These are phyloP conservation scores for Aphis craccivora DNA, from an alignment of 1,140 invertebrate genomes.

Conservation along the genomic window DNA sequence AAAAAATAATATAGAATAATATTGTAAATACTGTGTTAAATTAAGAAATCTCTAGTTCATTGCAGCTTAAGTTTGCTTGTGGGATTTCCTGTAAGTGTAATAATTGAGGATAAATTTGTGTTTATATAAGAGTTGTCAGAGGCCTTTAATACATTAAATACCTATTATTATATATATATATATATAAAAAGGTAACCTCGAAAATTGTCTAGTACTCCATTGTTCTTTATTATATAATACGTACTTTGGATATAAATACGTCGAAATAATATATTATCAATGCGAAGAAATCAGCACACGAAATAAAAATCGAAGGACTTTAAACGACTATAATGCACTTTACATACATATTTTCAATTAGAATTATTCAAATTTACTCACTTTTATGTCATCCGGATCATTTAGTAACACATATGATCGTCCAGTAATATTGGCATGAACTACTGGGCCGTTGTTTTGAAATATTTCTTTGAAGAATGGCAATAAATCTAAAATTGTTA, in stretches of 20 bases:
- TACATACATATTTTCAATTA: too few relatives aligned
- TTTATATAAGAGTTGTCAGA: background rate
- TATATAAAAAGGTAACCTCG: background rate
- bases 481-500: slow-evolving; percentile 1
- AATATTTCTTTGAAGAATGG: background rate
- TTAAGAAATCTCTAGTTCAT: background rate
- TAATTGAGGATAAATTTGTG: background rate
- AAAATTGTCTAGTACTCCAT: background rate
- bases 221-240: background rate
- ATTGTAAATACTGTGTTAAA: background rate
- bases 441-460: background rate
- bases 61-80: background rate
- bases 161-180: background rate
- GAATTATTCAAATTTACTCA: background rate
- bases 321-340: background rate
- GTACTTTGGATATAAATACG: too few relatives aligned
- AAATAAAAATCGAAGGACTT: background rate
- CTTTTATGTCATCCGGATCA: slow-evolving; percentile 31
- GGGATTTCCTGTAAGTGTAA: background rate
- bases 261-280: background rate
- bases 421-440: background rate
- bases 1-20: background rate
- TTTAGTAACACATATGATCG: background rate
- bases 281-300: background rate
- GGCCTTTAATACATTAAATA: too few relatives aligned